phyloP scores from a whole-genome alignment of 2,888 invertebrate species.

The Cheilosia impressa region DNA sequence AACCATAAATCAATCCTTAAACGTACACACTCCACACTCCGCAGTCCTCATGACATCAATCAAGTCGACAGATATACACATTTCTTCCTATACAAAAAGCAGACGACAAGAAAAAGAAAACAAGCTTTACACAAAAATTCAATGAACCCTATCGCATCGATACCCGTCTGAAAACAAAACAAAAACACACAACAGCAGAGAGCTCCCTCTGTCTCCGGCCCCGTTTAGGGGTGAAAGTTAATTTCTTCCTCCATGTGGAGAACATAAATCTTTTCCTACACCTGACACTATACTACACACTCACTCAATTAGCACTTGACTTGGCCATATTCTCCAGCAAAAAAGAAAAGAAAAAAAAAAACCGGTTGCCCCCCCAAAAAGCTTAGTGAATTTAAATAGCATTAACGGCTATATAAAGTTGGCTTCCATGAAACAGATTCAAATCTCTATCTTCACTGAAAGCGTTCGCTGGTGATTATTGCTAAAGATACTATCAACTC shows the following conservation, averaged over 20 bases:
- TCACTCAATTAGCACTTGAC: conserved; percentile 29
- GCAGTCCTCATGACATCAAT: conserved; percentile 6
- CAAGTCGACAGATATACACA: conserved; percentile 25
- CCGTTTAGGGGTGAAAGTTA: conserved; percentile 13
- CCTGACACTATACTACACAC: conserved; percentile 26
- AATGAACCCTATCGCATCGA: conserved; percentile 35
- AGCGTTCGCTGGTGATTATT: too few relatives aligned
- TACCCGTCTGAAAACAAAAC: neutral
- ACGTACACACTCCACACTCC: neutral
- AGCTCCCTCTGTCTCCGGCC: neutral
- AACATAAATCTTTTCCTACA: conserved; percentile 35
- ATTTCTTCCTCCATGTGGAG: conserved; percentile 8
- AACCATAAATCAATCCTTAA: conserved; percentile 33
- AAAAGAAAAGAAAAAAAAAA: conserved; percentile 1
- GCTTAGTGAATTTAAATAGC: conserved; percentile 4
- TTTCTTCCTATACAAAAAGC: neutral
- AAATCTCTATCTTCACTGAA: conserved; percentile 33
- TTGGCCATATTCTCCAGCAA: conserved; percentile 13
- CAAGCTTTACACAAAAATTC: conserved; percentile 28
- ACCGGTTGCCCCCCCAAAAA: conserved; percentile 14
- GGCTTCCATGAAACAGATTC: conserved; percentile 23
- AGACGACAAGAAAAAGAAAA: neutral
- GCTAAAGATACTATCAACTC: conserved; percentile 8
- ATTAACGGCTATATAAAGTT: conserved; percentile 25
- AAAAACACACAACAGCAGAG: neutral